Evolutionary conservation across 2,888 invertebrate species (phyloP).

Genomic region (Scaptomyza tumidula): DNA sequence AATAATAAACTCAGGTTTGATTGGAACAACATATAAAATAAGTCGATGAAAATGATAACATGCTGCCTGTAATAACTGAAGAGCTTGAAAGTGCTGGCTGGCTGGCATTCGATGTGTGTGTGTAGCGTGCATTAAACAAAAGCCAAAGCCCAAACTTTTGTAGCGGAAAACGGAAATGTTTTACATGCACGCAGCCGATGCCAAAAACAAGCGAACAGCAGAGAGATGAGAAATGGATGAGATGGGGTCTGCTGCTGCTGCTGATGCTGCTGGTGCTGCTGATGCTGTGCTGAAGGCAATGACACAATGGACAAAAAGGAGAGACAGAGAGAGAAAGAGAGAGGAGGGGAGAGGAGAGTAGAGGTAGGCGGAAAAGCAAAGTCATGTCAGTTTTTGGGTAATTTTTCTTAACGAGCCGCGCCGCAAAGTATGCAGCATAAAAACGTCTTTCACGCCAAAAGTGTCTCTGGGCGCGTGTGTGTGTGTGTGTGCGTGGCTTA

Average conservation of each 20-base stretch:
- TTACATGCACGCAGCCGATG: constrained; percentile 67
- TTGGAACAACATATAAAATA: too few species aligned
- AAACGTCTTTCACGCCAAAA: constrained; percentile 30
- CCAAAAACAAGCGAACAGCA: too few species aligned
- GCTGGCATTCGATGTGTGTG: constrained; percentile 36
- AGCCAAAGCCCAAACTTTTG: constrained; percentile 66
- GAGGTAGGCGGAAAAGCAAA: constrained; percentile 31
- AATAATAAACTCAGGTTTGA: too few species aligned
- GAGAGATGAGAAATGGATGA: not conserved
- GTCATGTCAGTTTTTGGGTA: constrained; percentile 62
- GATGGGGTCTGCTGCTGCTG: constrained; percentile 19
- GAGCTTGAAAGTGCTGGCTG: not conserved
- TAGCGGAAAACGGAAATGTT: constrained; percentile 77
- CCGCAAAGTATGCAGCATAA: constrained; percentile 52
- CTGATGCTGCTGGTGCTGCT: constrained; percentile 5
- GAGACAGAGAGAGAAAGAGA: not conserved
- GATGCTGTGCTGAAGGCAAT: constrained; percentile 13
- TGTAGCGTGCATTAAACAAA: constrained; percentile 62
- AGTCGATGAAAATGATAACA: not conserved
- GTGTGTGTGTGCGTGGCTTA: constrained; percentile 38
- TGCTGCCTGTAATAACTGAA: not conserved
- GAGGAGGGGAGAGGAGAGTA: not conserved
- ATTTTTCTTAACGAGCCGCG: constrained; percentile 48
- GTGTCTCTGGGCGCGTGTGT: constrained; percentile 4
- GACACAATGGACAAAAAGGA: constrained; percentile 2